Evolutionary conservation across 2,797 vertebrate genomes (phyloP).

Genomic region (Phalanger gymnotis): DNA sequence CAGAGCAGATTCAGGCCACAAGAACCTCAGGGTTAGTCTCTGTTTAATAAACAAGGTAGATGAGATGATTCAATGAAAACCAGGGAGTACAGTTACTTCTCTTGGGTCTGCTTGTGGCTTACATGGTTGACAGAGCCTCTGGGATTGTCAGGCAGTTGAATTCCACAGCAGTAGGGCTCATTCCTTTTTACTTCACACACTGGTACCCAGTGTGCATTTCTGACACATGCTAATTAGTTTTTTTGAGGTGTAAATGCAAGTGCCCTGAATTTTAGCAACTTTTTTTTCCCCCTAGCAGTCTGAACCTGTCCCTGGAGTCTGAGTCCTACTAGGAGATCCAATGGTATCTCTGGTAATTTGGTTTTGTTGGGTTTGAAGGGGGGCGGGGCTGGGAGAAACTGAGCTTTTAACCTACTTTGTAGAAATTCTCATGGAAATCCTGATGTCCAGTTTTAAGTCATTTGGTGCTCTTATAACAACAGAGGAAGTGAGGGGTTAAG

Average conservation of each 20-base stretch:
- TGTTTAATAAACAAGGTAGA: background rate
- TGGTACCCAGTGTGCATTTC: background rate
- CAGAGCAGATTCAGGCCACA: background rate
- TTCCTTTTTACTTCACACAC: background rate
- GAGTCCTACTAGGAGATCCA: background rate
- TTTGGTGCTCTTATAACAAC: background rate
- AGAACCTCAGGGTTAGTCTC: background rate
- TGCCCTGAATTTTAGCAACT: slow-evolving; percentile 38
- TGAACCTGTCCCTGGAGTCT: slow-evolving; percentile 9
- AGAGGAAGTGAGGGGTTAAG: background rate
- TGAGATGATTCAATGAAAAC: background rate
- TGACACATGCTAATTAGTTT: slow-evolving; percentile 67
- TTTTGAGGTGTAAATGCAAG: slow-evolving; percentile 61
- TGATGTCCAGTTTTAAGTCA: background rate
- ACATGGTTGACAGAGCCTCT: background rate
- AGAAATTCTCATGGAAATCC: slow-evolving; percentile 21
- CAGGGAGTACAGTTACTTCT: background rate
- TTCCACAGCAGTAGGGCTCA: background rate
- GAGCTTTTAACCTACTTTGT: background rate
- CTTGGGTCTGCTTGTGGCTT: background rate
- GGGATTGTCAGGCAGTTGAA: background rate
- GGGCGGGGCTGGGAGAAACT: too few relatives aligned
- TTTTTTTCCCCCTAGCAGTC: slow-evolving; percentile 17
- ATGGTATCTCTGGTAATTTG: background rate
- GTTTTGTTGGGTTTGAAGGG: background rate